Base-by-base conservation (phyloP, 2,888 invertebrate species). In the Platycheirus rosarum region DNA sequence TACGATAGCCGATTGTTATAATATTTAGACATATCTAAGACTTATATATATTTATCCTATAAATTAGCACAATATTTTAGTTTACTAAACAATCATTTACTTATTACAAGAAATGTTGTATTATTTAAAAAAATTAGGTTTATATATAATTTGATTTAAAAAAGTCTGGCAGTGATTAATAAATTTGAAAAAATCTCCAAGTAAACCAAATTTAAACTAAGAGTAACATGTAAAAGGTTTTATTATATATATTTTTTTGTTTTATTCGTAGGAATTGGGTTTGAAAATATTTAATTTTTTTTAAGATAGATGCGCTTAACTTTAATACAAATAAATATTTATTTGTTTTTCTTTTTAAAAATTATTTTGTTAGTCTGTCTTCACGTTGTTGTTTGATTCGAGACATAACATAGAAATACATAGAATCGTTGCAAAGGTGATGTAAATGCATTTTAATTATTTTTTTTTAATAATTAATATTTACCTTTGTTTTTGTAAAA, bases 131-230 rank as follows among this genome's bases (percentile, higher is more conserved):
- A n/a, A n/a, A n/a, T n/a, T 32, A 11, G 7, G 35, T 66, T 60
- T 46, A 7, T 37, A 37, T 53, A 53, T 44, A 53, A 68, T 62
- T 66, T 51, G 29, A 74, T 46, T 32, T 76, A 66, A 60, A 55
- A 77, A 73, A 73, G 65, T 76, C 82, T 82, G 82, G 82, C 82
- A 82, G 82, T 82, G 82, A 68, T 77, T 44, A 75, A 75, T 71
- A 55, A 82, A 57, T 73, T 68, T 63, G 35, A 71, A 55, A 68
- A 62, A 42, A n/a, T n/a, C n/a, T n/a, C n/a, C n/a, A n/a, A 55
- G 7, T 40, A 18, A 60, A 60, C 16, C 26, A 60, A 53, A 55
- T 26, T 23, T 18, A 55, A 57, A 37, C 20, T 18, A 42, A 42
- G 44, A 37, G n/a, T n/a, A n/a, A n/a, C n/a, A 9, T n/a, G 11